Conservation (phyloP, 2,888 invertebrate species). For the Marronus borbonicus region DNA sequence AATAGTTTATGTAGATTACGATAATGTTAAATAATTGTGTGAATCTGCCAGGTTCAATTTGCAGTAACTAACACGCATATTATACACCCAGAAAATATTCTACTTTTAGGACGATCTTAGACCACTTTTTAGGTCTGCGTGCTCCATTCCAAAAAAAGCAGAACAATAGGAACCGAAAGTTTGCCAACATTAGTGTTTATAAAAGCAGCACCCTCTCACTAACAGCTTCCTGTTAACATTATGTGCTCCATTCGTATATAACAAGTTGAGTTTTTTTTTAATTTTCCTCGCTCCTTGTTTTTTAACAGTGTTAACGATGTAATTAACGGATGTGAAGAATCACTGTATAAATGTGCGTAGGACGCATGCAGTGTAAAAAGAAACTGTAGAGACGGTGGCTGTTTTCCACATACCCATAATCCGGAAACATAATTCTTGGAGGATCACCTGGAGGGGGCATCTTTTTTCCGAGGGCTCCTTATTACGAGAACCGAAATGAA, state of each 20-base stretch:
- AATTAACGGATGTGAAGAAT: slow-evolving; percentile 24
- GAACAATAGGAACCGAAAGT: background rate
- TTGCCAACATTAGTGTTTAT: background rate
- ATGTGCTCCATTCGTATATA: slow-evolving; percentile 19
- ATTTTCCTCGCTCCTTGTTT: slow-evolving; percentile 13
- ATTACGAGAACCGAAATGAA: slow-evolving; percentile 17
- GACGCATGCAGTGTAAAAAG: background rate
- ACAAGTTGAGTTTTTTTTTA: slow-evolving; percentile 23
- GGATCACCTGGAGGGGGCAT: slow-evolving; percentile 31
- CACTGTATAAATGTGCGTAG: slow-evolving; percentile 24
- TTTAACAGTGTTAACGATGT: slow-evolving; percentile 24
- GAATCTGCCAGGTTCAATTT: no score
- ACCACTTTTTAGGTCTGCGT: background rate
- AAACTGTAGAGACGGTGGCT: background rate
- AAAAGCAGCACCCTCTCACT: background rate
- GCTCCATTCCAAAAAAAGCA: background rate
- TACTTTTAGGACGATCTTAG: no score
- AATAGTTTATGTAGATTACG: no score
- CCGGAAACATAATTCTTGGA: slow-evolving; percentile 36
- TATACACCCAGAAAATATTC: no score
- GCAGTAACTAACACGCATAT: no score
- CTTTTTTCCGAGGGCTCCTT: slow-evolving; percentile 7
- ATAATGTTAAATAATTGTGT: no score
- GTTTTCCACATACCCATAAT: background rate
- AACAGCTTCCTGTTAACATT: background rate